Percentiles rank a stretch among this genome's conserved stretches.
phyloP scores from a whole-genome alignment of 2,797 vertebrate species.

The Clarias laeviceps region DNA sequence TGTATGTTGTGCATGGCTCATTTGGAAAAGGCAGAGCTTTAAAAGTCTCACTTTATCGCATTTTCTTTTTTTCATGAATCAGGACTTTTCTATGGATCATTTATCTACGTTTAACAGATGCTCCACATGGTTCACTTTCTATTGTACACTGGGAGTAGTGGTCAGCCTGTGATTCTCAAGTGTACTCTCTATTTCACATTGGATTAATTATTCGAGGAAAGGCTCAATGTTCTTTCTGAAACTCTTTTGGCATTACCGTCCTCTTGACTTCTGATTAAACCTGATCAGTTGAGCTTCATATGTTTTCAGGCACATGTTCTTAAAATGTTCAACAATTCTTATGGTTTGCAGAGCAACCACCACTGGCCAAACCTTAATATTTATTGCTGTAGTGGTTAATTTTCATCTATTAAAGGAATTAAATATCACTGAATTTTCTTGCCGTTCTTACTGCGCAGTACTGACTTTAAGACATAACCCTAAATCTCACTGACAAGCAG shows the following conservation, averaged over 20 bases:
- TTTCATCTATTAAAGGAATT: not conserved
- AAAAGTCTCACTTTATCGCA: not conserved
- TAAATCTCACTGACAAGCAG: not conserved
- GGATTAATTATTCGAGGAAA: not conserved
- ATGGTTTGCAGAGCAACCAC: not conserved
- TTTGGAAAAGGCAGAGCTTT: not conserved
- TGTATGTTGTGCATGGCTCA: not conserved
- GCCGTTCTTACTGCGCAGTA: not conserved
- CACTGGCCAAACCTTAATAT: not conserved
- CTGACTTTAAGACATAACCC: conserved; percentile 3
- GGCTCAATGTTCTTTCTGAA: not conserved
- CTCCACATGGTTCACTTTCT: not conserved
- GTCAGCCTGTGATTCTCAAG: not conserved
- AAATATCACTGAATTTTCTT: not conserved
- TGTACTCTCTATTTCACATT: not conserved
- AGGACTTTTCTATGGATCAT: not conserved
- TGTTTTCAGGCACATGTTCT: not conserved
- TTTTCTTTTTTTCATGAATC: not conserved
- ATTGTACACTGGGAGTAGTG: not conserved
- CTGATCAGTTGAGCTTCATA: not conserved
- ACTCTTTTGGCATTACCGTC: not conserved
- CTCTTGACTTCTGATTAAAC: not conserved
- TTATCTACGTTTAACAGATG: not conserved
- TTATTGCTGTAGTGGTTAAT: not conserved
- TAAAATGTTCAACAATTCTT: not conserved